These are phyloP conservation scores for Zeus faber DNA, from an alignment of 2,113 vertebrate species.

Conservation along the genomic window DNA sequence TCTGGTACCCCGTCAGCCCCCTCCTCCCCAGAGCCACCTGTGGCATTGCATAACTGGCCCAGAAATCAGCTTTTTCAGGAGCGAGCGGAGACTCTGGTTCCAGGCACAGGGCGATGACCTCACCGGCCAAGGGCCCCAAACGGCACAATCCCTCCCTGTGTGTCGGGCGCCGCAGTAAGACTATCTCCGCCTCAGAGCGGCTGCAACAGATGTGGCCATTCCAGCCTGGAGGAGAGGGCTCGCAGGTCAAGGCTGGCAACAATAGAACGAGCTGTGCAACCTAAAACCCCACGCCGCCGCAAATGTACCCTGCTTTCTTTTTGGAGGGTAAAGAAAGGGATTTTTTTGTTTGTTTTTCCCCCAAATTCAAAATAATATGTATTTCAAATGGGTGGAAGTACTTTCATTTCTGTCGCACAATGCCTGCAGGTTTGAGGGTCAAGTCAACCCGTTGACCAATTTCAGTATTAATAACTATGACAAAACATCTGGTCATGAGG, in stretches of 20 bases:
- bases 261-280: conserved; percentile 66
- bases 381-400: too few relatives aligned
- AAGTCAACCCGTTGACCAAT: too few relatives aligned
- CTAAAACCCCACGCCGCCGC: conserved; percentile 34
- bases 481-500: too few relatives aligned
- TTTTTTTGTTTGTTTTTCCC: too few relatives aligned
- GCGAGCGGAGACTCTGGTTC: conserved; percentile 34
- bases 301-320: too few relatives aligned
- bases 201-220: conserved; percentile 63
- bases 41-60: conserved; percentile 58
- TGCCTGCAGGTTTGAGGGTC: too few relatives aligned
- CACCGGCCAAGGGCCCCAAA: conserved; percentile 28
- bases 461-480: too few relatives aligned
- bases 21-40: conserved; percentile 60
- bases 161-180: conserved; percentile 45
- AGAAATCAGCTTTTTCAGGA: conserved; percentile 46
- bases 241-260: conserved; percentile 62
- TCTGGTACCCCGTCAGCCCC: conserved; percentile 9
- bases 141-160: conserved; percentile 63
- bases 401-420: too few relatives aligned
- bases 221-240: conserved; percentile 50
- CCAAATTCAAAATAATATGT: too few relatives aligned
- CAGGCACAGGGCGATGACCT: conserved; percentile 62
- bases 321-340: too few relatives aligned
- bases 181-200: conserved; percentile 64